Base-by-base conservation (phyloP, 2,888 invertebrate genomes). In the Hydropsyche betteni region DNA sequence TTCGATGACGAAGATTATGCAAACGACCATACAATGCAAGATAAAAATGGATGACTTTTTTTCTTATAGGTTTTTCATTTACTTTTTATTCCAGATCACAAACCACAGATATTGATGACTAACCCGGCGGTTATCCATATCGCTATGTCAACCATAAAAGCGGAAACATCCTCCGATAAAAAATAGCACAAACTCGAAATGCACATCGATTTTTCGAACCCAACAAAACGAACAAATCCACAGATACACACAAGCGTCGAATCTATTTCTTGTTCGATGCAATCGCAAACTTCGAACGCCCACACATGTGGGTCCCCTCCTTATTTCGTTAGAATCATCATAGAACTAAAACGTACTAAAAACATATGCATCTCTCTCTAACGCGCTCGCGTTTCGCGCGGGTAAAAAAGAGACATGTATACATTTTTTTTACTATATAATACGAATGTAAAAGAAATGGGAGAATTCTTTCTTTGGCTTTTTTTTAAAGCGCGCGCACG, bases 391-490 rank as follows among this genome's bases (percentile, higher is more conserved):
- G 10, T 10, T 38, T 7, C 50, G 24, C 6, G 70, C 58, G 75
- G 61, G 72, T 44, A 8, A 44, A 44, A 75, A 36, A 24, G 72
- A 34, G 75, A 75, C 53, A 64, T 16, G 36, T 14, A 58, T 72
- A 34, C 16, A 61, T 34, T 38, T 71, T 70, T 72, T 72, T 58
- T 58, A 58, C 58, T 34, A 36, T 24, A 34, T 74, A 75, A 69
- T 44, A 69, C n/a, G 75, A 77, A 77, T 75, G 61, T 73, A 75
- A 77, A 77, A 77, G 75, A 77, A 77, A 75, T 77, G 75, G 68
- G 74, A 77, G 75, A 75, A 75, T 78, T 78, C 75, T 78, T 78
- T 78, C 78, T 78, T 78, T 68, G 52, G 69, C 73, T 71, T 76
- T 74, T 76, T 78, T 78, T 70, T 50, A 52, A 74, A 75, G 68